Base-by-base conservation (phyloP, 2,113 vertebrate species). In the Colaptes auratus region DNA sequence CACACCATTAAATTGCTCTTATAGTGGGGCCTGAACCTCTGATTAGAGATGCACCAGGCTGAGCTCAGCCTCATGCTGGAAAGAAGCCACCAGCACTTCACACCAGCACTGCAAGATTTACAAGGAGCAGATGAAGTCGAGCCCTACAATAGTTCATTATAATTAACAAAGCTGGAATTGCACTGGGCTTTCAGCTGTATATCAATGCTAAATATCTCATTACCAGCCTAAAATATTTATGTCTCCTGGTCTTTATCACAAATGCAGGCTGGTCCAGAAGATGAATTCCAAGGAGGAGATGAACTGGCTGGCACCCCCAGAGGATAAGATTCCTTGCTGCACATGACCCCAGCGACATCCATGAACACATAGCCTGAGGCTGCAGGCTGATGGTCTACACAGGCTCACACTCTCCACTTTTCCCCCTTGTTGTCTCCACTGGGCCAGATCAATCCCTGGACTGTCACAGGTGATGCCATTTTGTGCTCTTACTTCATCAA, bases 181-280 rank as follows among this genome's bases (percentile, higher is more conserved):
- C 89, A 64, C 82, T 78, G 89, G 85, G 85, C 79, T 96, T 95
- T 78, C 79, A 94, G 94, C 89, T 95, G 93, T 97, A 96, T 90
- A 97, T 97, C 96, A 97, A 69, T 95, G 94, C 91, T 95, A 95
- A 96, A 94, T 95, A 95, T 96, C 96, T 95, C 93, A 96, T 97
- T 97, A 97, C 94, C 88, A 75, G 79, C 3, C 5, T 95, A 88
- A 95, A 96, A 96, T 96, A 97, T 96, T 96, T 95, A 95, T 97
- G 96, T 83, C 94, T 93, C 58, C 1, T 12, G 70, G 95, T 94
- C 91, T 96, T 95, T 95, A 90, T 94, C 93, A 93, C 90, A 95
- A 95, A 93, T 88, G 85, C 69, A 76, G 88, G 56, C 94, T 69
- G 72, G 65, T 59, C 91, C 91, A 81, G 88, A 92, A 97, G 93